Evolutionary conservation across 1,140 invertebrate genomes (phyloP), one percentile per base, ranked within the genome.

Genomic region (Littorina saxatilis): DNA sequence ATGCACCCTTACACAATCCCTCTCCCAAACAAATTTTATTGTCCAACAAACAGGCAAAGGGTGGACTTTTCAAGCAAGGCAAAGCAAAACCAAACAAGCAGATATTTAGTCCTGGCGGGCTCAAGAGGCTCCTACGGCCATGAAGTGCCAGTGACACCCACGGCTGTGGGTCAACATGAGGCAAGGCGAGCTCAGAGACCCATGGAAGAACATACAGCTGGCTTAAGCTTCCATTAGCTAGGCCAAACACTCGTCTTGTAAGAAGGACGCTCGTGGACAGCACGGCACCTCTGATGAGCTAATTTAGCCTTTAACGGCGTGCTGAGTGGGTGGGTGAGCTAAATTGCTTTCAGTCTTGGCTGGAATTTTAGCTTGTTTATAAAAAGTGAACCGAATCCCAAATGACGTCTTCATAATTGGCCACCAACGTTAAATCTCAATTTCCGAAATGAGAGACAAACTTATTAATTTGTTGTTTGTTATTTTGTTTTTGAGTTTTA

Each of bases 61-160:
- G 58, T 17, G 43, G 27, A 61, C 58, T 61, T 61, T 61, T n/a
- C n/a, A n/a, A n/a, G n/a, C n/a, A n/a, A n/a, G 20, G 58, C 43
- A 23, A 29, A n/a, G n/a, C 58, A 23, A 61, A 61, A 23, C 58
- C 58, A 61, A 61, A 61, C 58, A 61, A 61, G 58, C n/a, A 23
- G 58, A 61, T 61, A 61, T 61, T 61, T 23, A 61, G 58, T 7
- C 4, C 4, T 9, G 9, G 27, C 7, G 58, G 27, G 58, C 5
- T 17, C 17, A 17, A 47, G n/a, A 23, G n/a, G 58, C 58, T 29
- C 27, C 58, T 61, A 5, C 7, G 27, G 58, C 20, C 27, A 61
- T 11, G 7, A 29, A 61, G 58, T 61, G 27, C 9, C 4, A n/a
- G n/a, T 23, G 27, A 61, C 58, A 47, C 43, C 43, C 7, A 47